Evolutionary conservation across 2,888 invertebrate species (phyloP).

Genomic region (Tribolium freemani): DNA sequence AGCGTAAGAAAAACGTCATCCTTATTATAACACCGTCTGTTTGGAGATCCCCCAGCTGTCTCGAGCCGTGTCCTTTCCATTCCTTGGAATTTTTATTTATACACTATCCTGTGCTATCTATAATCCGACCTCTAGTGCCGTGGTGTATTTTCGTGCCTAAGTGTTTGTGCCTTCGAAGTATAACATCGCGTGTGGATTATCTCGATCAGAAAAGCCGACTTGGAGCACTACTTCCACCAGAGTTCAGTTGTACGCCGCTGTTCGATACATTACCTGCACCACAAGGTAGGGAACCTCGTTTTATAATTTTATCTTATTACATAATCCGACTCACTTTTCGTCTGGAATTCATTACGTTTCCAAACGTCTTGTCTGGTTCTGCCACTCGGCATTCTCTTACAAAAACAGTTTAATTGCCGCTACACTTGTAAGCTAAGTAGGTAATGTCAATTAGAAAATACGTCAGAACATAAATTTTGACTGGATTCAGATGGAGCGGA

Average conservation of each 20-base stretch:
- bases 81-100: slow-evolving; percentile 22
- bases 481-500: slow-evolving; percentile 28
- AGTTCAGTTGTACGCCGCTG: slow-evolving; percentile 23
- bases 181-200: slow-evolving; percentile 28
- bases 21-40: slow-evolving; percentile 1
- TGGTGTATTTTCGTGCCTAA: slow-evolving; percentile 19
- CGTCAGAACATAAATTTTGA: slow-evolving; percentile 30
- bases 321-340: slow-evolving; percentile 9
- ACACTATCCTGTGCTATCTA: slow-evolving; percentile 14
- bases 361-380: slow-evolving; percentile 17
- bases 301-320: slow-evolving; percentile 12
- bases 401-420: slow-evolving; percentile 15
- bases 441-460: slow-evolving; percentile 31
- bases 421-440: slow-evolving; percentile 10
- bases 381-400: background rate
- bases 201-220: slow-evolving; percentile 21
- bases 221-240: slow-evolving; percentile 17
- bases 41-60: slow-evolving; percentile 34
- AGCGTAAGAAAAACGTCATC: slow-evolving; percentile 28
- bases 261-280: background rate
- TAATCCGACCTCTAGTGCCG: slow-evolving; percentile 10
- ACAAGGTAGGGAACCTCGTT: slow-evolving; percentile 15
- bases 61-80: slow-evolving; percentile 21
- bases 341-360: slow-evolving; percentile 9
- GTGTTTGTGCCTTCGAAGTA: slow-evolving; percentile 23